Evolutionary conservation across 1,140 invertebrate species (phyloP), one percentile per base, ranked within the genome.

Genomic region (Stratiolaelaps scimitus): DNA sequence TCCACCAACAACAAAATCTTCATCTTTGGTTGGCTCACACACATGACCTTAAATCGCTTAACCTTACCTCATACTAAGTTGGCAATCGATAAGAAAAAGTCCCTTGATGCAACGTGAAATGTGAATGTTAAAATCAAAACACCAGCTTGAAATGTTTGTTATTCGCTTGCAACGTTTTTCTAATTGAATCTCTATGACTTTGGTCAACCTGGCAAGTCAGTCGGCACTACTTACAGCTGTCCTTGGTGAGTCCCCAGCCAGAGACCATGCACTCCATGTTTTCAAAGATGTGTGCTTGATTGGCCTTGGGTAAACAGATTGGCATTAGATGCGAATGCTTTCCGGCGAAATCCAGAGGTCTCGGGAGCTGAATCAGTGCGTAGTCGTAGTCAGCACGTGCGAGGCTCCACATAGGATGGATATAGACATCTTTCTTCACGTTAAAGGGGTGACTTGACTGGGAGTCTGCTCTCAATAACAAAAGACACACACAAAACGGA

Each of bases 171-270:
- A n/a, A n/a, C n/a, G 44, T n/a, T 45, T n/a, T 45, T 13, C 13
- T 45, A 45, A 45, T 45, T n/a, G 44, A 45, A 13, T 13, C n/a
- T 13, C 13, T 13, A 13, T 45, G 13, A 13, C 44, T 13, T 45
- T 13, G 13, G 19, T 13, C 13, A 13, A 13, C 44, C 13, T 13
- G 13, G 44, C 13, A 45, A 4, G 28, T 15, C 28, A 7, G 5
- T 6, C 15, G 47, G 19, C 20, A 6, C 5, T 15, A 15, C 47
- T 48, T 4, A 48, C 67, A 64, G 26, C 65, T 44, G 30, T 67
- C 46, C 17, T 43, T 23, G 7, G 67, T 67, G 19, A 68, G 20
- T 13, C 67, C 67, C 67, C 67, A 68, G 4, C 67, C 67, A n/a
- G 66, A 20, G 19, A 53, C 65, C 20, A 48, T 15, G 15, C 47